Evolutionary conservation across 2,888 invertebrate genomes (phyloP), one percentile per base, ranked within the genome.

Genomic region (Lycophotia porphyrea): DNA sequence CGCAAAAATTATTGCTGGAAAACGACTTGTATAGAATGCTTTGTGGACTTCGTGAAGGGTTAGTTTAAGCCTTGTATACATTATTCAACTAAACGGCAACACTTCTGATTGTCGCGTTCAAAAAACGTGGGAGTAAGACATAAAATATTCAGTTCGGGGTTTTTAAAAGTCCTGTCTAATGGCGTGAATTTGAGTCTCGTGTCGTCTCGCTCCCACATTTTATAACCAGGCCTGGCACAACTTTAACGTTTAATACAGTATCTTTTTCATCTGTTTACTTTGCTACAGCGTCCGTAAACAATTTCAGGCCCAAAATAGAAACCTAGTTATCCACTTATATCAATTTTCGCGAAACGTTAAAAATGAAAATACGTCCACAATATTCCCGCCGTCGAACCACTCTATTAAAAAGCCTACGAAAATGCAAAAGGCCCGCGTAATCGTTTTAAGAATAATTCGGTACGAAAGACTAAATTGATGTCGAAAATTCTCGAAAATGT

Each of bases 401-500:
- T 77, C 58, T 72, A 85, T 71, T 76, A 72, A 67, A 85, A 81
- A 75, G 76, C 72, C 39, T 66, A 64, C 71, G 21, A 75, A 85
- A 81, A 78, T 73, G 70, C 64, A 68, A 79, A 85, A 87, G 52
- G 67, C 65, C 24, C 36, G 55, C 49, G 13, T 69, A 78, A 73
- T 71, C 49, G 65, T 71, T 85, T 84, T 63, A 73, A 78, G 68
- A 52, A 71, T 81, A 76, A 87, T 82, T 81, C 39, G 60, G 65
- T 44, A 71, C 66, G 61, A 77, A 73, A 68, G 73, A 64, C 64
- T 78, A 73, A 85, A 85, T 85, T 78, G 69, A 81, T 67, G 71
- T 75, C 21, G 63, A 70, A 87, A 77, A 76, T 67, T 71, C 66
- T 11, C 60, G 31, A 64, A 83, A 77, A 72, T 34, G 27, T 71